Conservation (phyloP, 2,888 invertebrate species). For the Drosophila fungiperda region DNA sequence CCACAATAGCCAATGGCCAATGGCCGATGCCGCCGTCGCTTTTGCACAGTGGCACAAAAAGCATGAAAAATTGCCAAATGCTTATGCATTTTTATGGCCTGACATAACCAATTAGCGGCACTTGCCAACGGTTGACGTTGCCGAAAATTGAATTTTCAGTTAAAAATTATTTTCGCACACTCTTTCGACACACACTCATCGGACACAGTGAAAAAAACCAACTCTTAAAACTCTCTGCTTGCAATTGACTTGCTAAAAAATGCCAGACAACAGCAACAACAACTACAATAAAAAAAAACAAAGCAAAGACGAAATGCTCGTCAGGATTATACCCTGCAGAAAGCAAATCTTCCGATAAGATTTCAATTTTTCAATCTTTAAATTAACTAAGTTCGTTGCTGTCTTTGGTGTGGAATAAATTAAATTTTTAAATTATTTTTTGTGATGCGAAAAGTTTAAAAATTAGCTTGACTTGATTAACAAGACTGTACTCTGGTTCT, state of each 20-base stretch:
- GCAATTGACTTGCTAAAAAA: constrained; percentile 57
- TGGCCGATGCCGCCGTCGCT: not conserved
- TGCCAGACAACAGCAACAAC: constrained; percentile 46
- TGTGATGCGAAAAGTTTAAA: not conserved
- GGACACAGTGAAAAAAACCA: not conserved
- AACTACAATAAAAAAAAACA: constrained; percentile 10
- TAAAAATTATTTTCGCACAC: constrained; percentile 35
- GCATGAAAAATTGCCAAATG: constrained; percentile 31
- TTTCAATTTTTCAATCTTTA: not conserved
- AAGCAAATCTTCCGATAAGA: not conserved
- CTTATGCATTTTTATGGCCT: constrained; percentile 48
- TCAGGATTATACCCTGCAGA: not conserved
- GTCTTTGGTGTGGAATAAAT: not conserved
- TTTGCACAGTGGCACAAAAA: constrained; percentile 65
- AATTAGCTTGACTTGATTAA: not conserved
- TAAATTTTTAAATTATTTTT: not conserved
- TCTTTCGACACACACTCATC: constrained; percentile 27
- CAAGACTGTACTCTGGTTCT: not conserved
- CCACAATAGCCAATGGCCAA: constrained; percentile 9
- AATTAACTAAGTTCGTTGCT: not conserved
- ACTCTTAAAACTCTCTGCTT: constrained; percentile 10
- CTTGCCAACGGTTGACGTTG: constrained; percentile 36
- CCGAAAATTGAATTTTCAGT: constrained; percentile 58
- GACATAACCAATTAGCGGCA: constrained; percentile 57
- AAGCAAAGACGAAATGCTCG: not conserved